Evolutionary conservation across 2,113 vertebrate genomes (phyloP), one percentile per base, ranked within the genome.

Genomic region (Gila orcuttii): DNA sequence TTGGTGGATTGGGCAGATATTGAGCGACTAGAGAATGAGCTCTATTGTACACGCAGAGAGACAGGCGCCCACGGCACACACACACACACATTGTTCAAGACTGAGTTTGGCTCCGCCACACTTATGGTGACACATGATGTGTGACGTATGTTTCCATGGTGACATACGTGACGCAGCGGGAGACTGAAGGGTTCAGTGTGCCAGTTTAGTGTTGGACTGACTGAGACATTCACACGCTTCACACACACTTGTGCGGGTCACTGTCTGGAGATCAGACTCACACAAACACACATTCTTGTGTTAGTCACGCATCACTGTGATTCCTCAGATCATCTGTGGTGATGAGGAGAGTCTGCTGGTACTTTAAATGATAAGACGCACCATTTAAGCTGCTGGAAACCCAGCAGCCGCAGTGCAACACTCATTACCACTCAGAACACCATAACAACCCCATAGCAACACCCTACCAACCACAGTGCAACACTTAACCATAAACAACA

Each of bases 21-120:
- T 73, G 86, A 87, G 83, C 66, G n/a, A 73, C 66, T 8, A 39
- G 39, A 86, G 88, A 89, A 89, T 86, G 80, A 76, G n/a, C 57
- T 84, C 84, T 74, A 80, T 89, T 89, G 88, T 89, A 75, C 57
- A 28, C 33, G 60, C 31, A 79, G 23, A 83, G 28, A 31, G 55
- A 64, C 60, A 64, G 52, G 52, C 52, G 17, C 52, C 2, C 52
- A 66, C 55, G 15, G 68, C 77, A 45, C 62, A 42, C 42, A 45
- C 28, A 71, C 69, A n/a, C 71, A 73, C 36, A 76, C 73, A 21
- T 11, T 69, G 36, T 36, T 3, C 64, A 28, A 19, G n/a, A 74
- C 76, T 73, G 71, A 60, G 74, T 64, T 52, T 60, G 78, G 66
- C 60, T 57, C 55, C 9, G n/a, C 42, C 79, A 86, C 75, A 73